Base-by-base conservation (phyloP, 2,797 vertebrate genomes). In the Yasuhikotakia modesta region DNA sequence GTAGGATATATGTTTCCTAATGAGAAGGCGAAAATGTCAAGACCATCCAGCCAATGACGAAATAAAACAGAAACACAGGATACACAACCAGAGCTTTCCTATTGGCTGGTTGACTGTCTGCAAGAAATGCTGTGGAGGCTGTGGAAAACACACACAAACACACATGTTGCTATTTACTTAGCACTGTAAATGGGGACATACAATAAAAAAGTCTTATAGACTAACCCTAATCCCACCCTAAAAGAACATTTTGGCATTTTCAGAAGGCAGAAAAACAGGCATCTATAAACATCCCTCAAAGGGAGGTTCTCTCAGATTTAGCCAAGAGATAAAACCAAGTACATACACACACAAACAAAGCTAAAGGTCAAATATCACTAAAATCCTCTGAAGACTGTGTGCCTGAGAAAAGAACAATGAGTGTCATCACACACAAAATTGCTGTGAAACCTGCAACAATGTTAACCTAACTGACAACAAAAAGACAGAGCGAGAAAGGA, bases 61-160 rank as follows among this genome's bases (percentile, higher is more conserved):
- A 99, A 89, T 99, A 99, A 91, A 99, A 99, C 61, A 99, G 95
- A 89, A 98, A 99, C 82, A 99, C 95, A 1, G 97, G 97, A 84
- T 99, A 99, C 60, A 99, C 95, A 0, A 95, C 96, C 0, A 99
- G 94, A 0, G 94, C 95, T 84, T 95, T 98, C 82, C 96, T 95
- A 86, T 96, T 96, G 16, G 95, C 91, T 3, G 96, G 97, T 80
- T 99, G 97, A 84, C 96, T 98, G 88, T 98, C 96, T 0, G 93
- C 94, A 64, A 99, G 93, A 86, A 99, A 99, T 1, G 97, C 96
- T 4, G 96, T 98, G 52, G 97, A 99, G 39, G 97, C 97, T 96
- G 87, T 57, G 21, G 43, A 24, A 19, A 11, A 55, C 21, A 67
- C 24, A 46, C 11, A 71, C 24, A 84, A 43, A 39, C 35, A 76